These are phyloP conservation scores for Silurus glanis DNA, from an alignment of 2,113 vertebrate species.

Conservation along the genomic window DNA sequence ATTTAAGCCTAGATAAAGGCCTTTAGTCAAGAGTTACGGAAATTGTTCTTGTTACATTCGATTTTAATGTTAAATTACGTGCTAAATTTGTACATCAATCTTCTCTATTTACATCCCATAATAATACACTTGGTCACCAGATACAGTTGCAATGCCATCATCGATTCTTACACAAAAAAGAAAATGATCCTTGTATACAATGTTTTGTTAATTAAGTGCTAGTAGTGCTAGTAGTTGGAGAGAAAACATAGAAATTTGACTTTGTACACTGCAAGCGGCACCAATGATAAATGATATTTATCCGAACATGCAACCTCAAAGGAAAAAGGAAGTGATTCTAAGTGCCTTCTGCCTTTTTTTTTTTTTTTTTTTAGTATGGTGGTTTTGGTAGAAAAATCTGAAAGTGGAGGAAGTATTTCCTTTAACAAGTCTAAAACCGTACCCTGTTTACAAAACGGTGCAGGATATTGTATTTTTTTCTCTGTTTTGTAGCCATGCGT, in stretches of 20 bases:
- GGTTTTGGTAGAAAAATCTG: not conserved
- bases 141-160: not conserved
- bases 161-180: not conserved
- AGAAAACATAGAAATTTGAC: not conserved
- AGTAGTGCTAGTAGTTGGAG: not conserved
- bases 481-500: not conserved
- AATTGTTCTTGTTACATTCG: no score
- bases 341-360: not conserved
- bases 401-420: not conserved
- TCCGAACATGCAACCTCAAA: not conserved
- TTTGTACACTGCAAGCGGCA: no score
- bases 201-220: not conserved
- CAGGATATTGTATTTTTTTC: not conserved
- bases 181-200: no score
- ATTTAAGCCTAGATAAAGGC: no score
- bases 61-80: not conserved
- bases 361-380: not conserved
- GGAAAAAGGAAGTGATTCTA: constrained; percentile 1
- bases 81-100: not conserved
- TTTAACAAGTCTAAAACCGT: not conserved
- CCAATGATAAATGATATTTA: not conserved
- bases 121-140: not conserved
- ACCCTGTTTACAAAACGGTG: not conserved
- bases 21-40: no score
- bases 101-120: not conserved